Conservation (phyloP, 2,113 vertebrate species). For the Hemicordylus capensis region DNA sequence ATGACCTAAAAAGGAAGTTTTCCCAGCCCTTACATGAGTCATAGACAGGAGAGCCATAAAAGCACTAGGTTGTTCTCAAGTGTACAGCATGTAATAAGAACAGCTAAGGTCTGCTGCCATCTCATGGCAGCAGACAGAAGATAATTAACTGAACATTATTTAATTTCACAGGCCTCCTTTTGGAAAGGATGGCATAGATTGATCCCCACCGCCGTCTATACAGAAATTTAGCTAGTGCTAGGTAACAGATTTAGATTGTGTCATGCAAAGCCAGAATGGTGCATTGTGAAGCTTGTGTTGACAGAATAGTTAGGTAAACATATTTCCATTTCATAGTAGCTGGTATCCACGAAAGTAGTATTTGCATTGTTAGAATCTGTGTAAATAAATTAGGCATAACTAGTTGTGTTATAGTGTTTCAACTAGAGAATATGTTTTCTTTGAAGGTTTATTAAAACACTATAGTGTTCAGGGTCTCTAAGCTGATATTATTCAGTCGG, state of each 20-base stretch:
- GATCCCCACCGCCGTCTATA: neutral
- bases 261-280: too few species aligned
- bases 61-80: neutral
- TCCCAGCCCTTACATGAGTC: neutral
- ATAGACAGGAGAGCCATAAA: fast-evolving
- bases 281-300: neutral
- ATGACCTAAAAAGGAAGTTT: neutral
- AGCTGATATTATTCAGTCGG: slow-evolving; percentile 30
- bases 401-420: neutral
- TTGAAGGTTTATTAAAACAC: neutral
- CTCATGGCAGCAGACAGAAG: neutral
- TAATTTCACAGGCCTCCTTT: neutral
- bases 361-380: neutral
- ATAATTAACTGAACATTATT: neutral
- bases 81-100: neutral
- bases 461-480: slow-evolving; percentile 7
- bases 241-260: too few species aligned
- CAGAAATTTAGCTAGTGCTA: neutral
- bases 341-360: neutral
- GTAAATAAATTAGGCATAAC: neutral
- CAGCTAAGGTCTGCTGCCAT: neutral
- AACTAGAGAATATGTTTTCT: slow-evolving; percentile 23
- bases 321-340: neutral
- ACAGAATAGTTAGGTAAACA: neutral
- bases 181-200: neutral